Evolutionary conservation across 2,113 vertebrate genomes (phyloP).

Genomic region (Chloebia gouldiae): DNA sequence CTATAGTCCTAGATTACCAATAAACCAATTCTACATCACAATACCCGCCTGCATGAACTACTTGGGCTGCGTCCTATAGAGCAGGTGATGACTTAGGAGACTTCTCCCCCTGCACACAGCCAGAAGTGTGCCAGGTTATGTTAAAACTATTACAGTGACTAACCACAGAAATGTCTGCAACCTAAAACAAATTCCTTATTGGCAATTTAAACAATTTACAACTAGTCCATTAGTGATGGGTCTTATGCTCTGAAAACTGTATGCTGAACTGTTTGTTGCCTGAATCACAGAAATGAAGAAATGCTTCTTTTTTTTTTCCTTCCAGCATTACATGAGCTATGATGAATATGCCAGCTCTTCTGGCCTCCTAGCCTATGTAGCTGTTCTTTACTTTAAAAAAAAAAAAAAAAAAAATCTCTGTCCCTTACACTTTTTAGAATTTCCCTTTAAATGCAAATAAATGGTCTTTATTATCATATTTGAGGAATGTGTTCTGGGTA

Average conservation of each 20-base stretch:
- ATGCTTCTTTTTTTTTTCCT: neutral
- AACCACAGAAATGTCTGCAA: slow-evolving; percentile 15
- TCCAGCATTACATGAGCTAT: neutral
- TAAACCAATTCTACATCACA: neutral
- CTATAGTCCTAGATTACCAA: slow-evolving; percentile 7
- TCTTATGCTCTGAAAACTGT: neutral
- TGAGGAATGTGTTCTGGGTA: neutral
- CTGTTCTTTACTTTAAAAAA: neutral
- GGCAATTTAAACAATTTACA: neutral
- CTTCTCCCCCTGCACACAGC: neutral
- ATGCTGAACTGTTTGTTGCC: neutral
- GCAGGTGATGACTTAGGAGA: neutral
- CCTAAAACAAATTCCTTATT: slow-evolving; percentile 1
- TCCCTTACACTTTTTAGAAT: neutral
- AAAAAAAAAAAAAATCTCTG: neutral
- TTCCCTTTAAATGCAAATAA: slow-evolving; percentile 24
- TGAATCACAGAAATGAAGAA: neutral
- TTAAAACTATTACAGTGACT: slow-evolving; percentile 1
- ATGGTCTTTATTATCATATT: neutral
- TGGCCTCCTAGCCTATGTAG: neutral
- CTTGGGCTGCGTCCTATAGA: neutral
- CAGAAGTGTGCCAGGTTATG: neutral
- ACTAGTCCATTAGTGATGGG: neutral
- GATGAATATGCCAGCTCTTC: neutral
- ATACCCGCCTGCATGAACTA: neutral